Conservation (phyloP, 2,888 invertebrate species). For the Caenorhabditis sp. region DNA sequence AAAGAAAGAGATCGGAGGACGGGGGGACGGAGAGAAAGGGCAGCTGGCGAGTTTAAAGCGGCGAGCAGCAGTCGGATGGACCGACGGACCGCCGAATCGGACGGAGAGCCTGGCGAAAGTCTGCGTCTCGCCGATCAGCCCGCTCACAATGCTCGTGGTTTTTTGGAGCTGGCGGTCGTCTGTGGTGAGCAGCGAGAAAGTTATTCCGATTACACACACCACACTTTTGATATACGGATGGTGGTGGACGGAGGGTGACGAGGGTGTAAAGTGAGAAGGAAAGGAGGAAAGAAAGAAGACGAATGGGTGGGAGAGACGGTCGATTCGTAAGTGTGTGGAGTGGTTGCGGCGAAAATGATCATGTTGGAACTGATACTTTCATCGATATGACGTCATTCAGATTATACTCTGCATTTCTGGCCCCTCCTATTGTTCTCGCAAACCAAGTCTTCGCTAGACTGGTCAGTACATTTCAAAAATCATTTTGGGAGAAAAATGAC, state of each 20-base stretch:
- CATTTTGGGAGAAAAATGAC: no score
- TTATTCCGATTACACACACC: constrained; percentile 33
- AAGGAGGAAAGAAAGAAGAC: not conserved
- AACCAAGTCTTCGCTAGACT: no score
- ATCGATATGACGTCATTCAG: no score
- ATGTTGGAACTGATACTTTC: no score
- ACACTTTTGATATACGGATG: constrained; percentile 22
- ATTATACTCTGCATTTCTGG: no score
- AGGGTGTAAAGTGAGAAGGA: constrained; percentile 17
- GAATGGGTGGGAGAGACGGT: not conserved
- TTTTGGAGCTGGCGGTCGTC: constrained; percentile 11
- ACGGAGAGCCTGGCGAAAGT: not conserved
- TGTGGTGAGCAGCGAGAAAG: constrained; percentile 21
- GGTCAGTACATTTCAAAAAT: no score
- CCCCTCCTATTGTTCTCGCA: no score
- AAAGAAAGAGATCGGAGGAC: not conserved
- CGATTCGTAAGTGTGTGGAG: no score
- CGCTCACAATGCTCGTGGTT: constrained; percentile 1
- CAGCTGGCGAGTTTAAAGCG: constrained; percentile 58
- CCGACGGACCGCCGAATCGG: constrained; percentile 8
- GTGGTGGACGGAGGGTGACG: constrained; percentile 7
- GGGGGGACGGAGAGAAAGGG: constrained; percentile 47
- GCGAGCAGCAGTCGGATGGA: constrained; percentile 5
- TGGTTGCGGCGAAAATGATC: no score
- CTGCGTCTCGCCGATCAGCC: not conserved